phyloP scores from a whole-genome alignment of 1,140 invertebrate genomes.

The Oppia nitens region DNA sequence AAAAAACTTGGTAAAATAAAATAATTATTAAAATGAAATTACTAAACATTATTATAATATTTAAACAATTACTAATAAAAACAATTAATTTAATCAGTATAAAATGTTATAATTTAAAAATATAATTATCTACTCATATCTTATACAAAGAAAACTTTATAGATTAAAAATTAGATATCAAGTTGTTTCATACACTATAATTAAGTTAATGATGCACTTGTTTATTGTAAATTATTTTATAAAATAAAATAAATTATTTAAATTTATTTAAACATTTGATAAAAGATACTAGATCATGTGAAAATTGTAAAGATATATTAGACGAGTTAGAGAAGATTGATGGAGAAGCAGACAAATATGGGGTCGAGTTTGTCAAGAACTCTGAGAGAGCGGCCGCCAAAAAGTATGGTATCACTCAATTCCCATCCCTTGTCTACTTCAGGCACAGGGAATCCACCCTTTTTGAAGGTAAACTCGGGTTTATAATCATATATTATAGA shows the following conservation, averaged over 20 bases:
- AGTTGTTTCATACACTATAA: no score
- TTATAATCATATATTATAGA: slow-evolving; percentile 48
- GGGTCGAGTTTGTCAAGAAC: slow-evolving; percentile 85
- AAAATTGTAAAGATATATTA: slow-evolving; percentile 60
- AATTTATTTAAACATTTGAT: slow-evolving; percentile 2
- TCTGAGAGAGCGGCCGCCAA: slow-evolving; percentile 87
- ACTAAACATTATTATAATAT: no score
- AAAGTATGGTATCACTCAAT: slow-evolving; percentile 80
- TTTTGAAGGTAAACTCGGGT: slow-evolving; percentile 47
- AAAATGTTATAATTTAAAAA: no score
- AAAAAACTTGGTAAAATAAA: no score
- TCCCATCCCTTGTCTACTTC: slow-evolving; percentile 85
- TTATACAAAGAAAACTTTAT: no score
- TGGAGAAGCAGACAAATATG: slow-evolving; percentile 80
- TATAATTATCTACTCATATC: no score
- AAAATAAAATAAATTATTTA: slow-evolving; percentile 28
- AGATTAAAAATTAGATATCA: not conserved
- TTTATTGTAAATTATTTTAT: not conserved
- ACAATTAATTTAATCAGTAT: no score
- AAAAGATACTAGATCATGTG: slow-evolving; percentile 47
- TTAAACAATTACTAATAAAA: no score
- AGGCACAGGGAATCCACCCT: slow-evolving; percentile 47
- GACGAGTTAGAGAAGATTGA: slow-evolving; percentile 87
- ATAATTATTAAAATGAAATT: no score
- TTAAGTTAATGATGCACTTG: no score